phyloP scores from a whole-genome alignment of 2,888 invertebrate species.

The Mythimna lalbum region DNA sequence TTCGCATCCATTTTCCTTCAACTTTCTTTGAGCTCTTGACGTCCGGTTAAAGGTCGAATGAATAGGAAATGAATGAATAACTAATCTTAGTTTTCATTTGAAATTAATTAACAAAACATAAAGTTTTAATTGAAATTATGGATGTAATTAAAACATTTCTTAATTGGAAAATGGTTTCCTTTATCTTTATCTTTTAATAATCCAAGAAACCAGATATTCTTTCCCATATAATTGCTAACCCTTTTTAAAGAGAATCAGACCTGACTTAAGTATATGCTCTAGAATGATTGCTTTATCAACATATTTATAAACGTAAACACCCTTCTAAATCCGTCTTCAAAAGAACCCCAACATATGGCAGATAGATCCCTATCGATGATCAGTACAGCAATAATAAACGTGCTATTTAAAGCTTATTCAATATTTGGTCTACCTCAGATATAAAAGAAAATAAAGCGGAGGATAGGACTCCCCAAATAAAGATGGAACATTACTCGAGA shows the following conservation, averaged over 20 bases:
- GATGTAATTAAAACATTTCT: not conserved
- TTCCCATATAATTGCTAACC: too few relatives aligned
- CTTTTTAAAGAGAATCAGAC: not conserved
- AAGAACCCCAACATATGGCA: slow-evolving; percentile 55
- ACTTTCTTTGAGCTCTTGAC: slow-evolving; percentile 1
- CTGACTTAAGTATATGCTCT: not conserved
- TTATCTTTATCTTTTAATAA: not conserved
- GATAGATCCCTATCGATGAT: slow-evolving; percentile 50
- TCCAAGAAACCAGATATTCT: not conserved
- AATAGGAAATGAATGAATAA: slow-evolving; percentile 1
- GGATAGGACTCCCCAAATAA: slow-evolving; percentile 40
- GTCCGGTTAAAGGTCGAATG: not conserved
- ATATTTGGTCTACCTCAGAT: slow-evolving; percentile 43
- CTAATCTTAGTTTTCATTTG: slow-evolving; percentile 12
- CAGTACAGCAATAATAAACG: slow-evolving; percentile 48
- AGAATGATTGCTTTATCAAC: slow-evolving; percentile 33
- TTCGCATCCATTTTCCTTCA: not conserved
- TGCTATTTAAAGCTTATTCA: slow-evolving; percentile 37
- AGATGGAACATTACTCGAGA: slow-evolving; percentile 23
- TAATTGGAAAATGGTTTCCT: not conserved
- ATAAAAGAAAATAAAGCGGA: slow-evolving; percentile 38
- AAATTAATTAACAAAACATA: not conserved
- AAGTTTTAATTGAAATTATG: not conserved
- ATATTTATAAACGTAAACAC: slow-evolving; percentile 38
- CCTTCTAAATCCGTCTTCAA: slow-evolving; percentile 53